These are phyloP conservation scores for Lasioglossum malachurum DNA, from an alignment of 2,888 invertebrate species.

Conservation along the genomic window DNA sequence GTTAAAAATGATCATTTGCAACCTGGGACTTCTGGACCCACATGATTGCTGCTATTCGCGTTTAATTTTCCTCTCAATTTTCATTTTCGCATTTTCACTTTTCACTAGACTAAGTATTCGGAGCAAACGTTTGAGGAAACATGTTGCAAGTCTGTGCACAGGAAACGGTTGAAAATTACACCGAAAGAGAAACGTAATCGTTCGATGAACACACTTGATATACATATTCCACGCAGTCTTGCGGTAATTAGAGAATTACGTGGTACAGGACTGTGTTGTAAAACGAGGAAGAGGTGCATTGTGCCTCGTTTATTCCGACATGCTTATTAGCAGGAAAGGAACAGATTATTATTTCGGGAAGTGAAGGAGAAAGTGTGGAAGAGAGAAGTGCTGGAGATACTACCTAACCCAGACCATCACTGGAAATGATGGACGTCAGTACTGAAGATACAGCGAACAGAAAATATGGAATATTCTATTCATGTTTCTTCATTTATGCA, in stretches of 20 bases:
- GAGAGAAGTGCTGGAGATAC: neutral
- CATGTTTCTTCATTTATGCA: neutral
- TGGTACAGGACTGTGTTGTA: conserved; percentile 1
- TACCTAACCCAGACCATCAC: conserved; percentile 10
- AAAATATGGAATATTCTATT: no score
- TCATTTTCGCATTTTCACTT: conserved; percentile 33
- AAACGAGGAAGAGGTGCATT: conserved; percentile 17
- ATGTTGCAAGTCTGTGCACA: conserved; percentile 10
- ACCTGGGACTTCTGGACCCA: neutral
- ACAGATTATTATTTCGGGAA: conserved; percentile 24
- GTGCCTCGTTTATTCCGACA: neutral
- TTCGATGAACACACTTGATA: conserved; percentile 38
- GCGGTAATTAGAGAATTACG: conserved; percentile 48
- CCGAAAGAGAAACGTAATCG: conserved; percentile 47
- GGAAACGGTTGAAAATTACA: conserved; percentile 45
- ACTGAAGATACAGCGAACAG: neutral
- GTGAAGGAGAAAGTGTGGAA: conserved; percentile 35
- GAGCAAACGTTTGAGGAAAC: conserved; percentile 24
- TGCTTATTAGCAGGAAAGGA: conserved; percentile 17
- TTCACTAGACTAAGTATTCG: conserved; percentile 14
- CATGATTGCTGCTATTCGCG: conserved; percentile 13
- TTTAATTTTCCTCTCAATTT: neutral
- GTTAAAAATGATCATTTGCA: neutral
- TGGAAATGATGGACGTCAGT: conserved; percentile 16
- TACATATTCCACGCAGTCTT: conserved; percentile 29